Evolutionary conservation across 2,797 vertebrate species (phyloP), one percentile per base, ranked within the genome.

Genomic region (Mus caroli): DNA sequence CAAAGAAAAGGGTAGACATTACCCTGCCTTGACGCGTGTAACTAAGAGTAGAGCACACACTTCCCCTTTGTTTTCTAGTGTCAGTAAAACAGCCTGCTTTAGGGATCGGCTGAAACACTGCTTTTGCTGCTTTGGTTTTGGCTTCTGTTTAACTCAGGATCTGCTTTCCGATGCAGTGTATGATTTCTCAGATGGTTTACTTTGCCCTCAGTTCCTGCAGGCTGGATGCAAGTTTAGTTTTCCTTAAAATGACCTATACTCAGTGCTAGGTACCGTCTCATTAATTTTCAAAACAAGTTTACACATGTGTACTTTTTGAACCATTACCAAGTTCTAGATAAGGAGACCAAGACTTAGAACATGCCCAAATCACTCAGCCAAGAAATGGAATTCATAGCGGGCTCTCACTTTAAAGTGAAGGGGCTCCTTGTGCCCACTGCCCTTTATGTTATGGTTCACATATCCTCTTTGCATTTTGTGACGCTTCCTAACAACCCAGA

Each of bases 301-400:
- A 64, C 17, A 88, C 46, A 31, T 43, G 78, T 62, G 43, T 43
- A 80, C 76, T 90, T 90, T 60, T 12, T 88, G 7, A 79, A 83
- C 87, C 94, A 93, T 89, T 94, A 52, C 91, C 79, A 75, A 88
- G 80, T 82, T 93, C 78, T 58, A 96, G 56, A 96, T 97, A 92
- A 97, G 88, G 82, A 96, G 91, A 94, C 90, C 50, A 28, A 96
- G 93, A 78, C 85, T 93, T 92, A 79, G 60, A 88, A 80, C 82
- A 79, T 90, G 43, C 37, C 78, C 22, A 73, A 95, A 31, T 80
- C 75, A 91, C n/a, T 95, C 75, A 88, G n/a, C 79, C 88, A 94
- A 92, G 83, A 84, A 97, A 92, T 83, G 54, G 64, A 94, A 82
- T 97, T 92, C 73, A 52, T 91, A 77, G 88, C 89, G 88, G 58